A percentile compares a stretch with the other conserved stretches of the same genome.
phyloP scores from a whole-genome alignment of 1,140 invertebrate species.

The Drosophila baimaii region DNA sequence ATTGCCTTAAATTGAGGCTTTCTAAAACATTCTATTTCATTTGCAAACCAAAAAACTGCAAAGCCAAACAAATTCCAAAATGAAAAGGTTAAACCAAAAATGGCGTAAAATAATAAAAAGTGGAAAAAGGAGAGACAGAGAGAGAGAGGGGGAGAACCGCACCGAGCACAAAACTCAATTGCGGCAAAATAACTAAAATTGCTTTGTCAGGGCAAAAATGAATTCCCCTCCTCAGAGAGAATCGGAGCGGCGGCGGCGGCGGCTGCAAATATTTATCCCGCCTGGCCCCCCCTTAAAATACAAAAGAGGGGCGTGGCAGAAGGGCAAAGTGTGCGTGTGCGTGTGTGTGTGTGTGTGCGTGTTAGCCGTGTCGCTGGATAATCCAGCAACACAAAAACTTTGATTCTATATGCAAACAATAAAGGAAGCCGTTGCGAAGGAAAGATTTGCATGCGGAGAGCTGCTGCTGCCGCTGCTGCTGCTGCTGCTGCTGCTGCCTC shows the following conservation, averaged over 20 bases:
- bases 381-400: slow-evolving; percentile 69
- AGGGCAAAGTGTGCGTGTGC: slow-evolving; percentile 54
- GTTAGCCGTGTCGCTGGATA: slow-evolving; percentile 58
- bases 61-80: slow-evolving; percentile 23
- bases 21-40: not conserved
- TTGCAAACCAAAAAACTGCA: slow-evolving; percentile 8
- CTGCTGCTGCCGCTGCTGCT: too few species aligned
- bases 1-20: slow-evolving; percentile 8
- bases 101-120: slow-evolving; percentile 41
- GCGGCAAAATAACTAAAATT: slow-evolving; percentile 71
- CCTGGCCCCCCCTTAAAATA: not conserved
- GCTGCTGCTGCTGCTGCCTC: too few species aligned
- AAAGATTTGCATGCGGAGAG: slow-evolving; percentile 57
- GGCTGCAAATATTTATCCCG: slow-evolving; percentile 24
- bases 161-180: slow-evolving; percentile 44
- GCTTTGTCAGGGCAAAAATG: slow-evolving; percentile 72
- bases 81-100: slow-evolving; percentile 35
- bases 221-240: slow-evolving; percentile 61
- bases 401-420: slow-evolving; percentile 60
- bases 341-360: slow-evolving; percentile 25
- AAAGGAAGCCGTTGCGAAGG: slow-evolving; percentile 49
- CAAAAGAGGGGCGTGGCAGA: slow-evolving; percentile 52
- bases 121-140: slow-evolving; percentile 10
- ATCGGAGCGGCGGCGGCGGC: not conserved
- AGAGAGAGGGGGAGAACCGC: too few species aligned